phyloP scores from a whole-genome alignment of 2,888 invertebrate species.

The Thera britannica region DNA sequence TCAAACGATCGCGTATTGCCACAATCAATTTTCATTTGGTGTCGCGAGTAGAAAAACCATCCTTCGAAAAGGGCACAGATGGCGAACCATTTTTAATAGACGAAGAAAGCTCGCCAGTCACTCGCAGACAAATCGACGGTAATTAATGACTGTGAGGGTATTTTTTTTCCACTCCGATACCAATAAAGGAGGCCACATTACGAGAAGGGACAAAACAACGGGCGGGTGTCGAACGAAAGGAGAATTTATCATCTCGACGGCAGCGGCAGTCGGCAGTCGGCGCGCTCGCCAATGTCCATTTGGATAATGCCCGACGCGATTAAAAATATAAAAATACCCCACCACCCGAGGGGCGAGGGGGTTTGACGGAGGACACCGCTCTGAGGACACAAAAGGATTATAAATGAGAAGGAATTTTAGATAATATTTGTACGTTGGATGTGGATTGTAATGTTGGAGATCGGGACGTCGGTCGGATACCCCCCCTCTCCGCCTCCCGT shows the following conservation, averaged over 20 bases:
- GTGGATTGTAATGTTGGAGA: slow-evolving; percentile 83
- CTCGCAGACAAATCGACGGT: slow-evolving; percentile 78
- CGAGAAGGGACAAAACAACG: slow-evolving; percentile 77
- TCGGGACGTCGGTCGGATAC: slow-evolving; percentile 54
- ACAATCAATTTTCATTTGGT: slow-evolving; percentile 74
- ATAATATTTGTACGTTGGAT: slow-evolving; percentile 85
- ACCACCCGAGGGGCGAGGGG: slow-evolving; percentile 57
- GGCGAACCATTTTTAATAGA: slow-evolving; percentile 77
- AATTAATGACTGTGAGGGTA: slow-evolving; percentile 80
- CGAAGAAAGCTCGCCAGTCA: slow-evolving; percentile 77
- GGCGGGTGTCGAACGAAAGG: slow-evolving; percentile 83
- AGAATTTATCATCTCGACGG: slow-evolving; percentile 84
- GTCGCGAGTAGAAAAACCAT: slow-evolving; percentile 43
- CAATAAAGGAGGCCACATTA: slow-evolving; percentile 74
- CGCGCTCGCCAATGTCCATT: slow-evolving; percentile 83
- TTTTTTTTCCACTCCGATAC: slow-evolving; percentile 73
- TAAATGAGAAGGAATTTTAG: slow-evolving; percentile 86
- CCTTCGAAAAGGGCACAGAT: slow-evolving; percentile 61
- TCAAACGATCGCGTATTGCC: slow-evolving; percentile 74
- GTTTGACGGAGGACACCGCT: slow-evolving; percentile 83
- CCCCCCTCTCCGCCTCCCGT: slow-evolving; percentile 45
- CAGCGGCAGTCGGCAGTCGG: slow-evolving; percentile 78
- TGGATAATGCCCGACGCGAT: slow-evolving; percentile 85
- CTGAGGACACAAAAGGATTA: slow-evolving; percentile 85
- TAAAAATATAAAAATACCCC: slow-evolving; percentile 85